Evolutionary conservation across 2,797 vertebrate species (phyloP).

Genomic region (Tokudaia muenninki): DNA sequence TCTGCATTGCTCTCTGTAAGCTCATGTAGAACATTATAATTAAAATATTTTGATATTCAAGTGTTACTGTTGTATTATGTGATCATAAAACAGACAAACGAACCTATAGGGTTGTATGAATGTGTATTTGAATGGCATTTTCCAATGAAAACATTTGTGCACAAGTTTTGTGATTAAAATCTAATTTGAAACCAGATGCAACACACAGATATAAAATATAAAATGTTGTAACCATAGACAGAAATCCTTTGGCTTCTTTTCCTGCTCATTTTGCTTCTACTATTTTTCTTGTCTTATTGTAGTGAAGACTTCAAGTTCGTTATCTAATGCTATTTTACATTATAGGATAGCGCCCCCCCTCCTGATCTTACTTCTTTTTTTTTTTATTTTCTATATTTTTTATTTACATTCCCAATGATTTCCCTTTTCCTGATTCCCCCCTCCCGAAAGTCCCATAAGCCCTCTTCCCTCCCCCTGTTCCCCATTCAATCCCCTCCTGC

Average conservation of each 20-base stretch:
- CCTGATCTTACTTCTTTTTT: no score
- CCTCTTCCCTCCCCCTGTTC: no score
- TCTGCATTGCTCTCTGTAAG: not conserved
- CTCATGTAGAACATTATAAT: not conserved
- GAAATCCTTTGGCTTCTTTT: no score
- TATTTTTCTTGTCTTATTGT: not conserved
- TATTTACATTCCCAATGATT: no score
- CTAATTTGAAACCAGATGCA: not conserved
- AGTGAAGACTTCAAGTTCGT: not conserved
- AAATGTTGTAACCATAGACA: no score
- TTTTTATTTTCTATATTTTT: no score
- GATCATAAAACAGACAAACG: not conserved
- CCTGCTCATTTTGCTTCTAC: not conserved
- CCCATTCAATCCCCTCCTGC: no score
- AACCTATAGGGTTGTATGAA: not conserved
- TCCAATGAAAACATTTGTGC: not conserved
- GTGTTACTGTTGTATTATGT: not conserved
- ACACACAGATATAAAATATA: not conserved
- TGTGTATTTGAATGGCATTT: conserved; percentile 14
- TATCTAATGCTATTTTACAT: not conserved
- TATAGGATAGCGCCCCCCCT: not conserved
- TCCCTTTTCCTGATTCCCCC: no score
- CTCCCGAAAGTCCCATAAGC: no score
- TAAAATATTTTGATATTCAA: not conserved
- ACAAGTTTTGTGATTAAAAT: not conserved